Conservation (phyloP, 2,113 vertebrate genomes). For the Ursus arctos region DNA sequence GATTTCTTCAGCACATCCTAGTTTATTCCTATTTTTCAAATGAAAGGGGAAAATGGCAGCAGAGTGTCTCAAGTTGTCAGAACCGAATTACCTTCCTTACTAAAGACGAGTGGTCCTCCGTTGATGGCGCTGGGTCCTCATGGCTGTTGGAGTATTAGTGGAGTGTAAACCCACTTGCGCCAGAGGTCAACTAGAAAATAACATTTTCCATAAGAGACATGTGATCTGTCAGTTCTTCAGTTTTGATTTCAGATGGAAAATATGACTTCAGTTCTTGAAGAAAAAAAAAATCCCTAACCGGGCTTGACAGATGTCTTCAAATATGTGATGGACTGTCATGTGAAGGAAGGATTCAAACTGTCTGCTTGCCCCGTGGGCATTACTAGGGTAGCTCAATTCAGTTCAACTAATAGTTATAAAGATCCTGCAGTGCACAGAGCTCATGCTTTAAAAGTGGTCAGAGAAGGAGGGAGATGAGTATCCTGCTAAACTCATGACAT, state of each 20-base stretch:
- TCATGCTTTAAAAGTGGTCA: not conserved
- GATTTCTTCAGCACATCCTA: not conserved
- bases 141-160: not conserved
- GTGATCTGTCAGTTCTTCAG: constrained; percentile 28
- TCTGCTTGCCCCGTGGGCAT: not conserved
- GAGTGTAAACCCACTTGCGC: not conserved
- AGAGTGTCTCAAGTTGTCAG: not conserved
- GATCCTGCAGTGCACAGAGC: not conserved
- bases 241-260: constrained; percentile 57
- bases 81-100: not conserved
- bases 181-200: constrained; percentile 48
- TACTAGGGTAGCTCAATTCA: not conserved
- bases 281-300: not conserved
- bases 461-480: not conserved
- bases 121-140: not conserved
- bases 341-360: not conserved
- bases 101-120: not conserved
- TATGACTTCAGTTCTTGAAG: constrained; percentile 47
- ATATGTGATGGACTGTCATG: constrained; percentile 16
- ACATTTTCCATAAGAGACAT: constrained; percentile 50
- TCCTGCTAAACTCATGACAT: not conserved
- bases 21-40: constrained; percentile 13
- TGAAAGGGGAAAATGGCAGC: not conserved
- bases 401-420: not conserved
- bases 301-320: constrained; percentile 36